Evolutionary conservation across 2,113 vertebrate genomes (phyloP), one percentile per base, ranked within the genome.

Genomic region (Scalopus aquaticus): DNA sequence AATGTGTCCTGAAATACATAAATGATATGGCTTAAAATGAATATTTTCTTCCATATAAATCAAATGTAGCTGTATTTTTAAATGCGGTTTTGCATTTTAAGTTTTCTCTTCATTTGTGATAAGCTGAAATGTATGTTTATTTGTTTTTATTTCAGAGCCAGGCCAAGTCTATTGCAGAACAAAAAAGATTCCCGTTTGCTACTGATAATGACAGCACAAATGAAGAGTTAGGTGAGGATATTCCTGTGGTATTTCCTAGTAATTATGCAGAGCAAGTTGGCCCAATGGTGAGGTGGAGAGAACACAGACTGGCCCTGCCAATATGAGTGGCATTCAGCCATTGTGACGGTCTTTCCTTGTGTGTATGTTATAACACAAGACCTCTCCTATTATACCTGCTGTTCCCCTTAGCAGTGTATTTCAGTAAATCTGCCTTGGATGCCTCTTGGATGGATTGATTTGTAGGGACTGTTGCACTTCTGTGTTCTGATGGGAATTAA

Each of bases 181-280:
- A 99, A 94, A 99, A 99, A 90, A 99, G 99, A 96, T 99, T 99
- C 97, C 99, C 99, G 2, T 99, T 99, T 98, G 98, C 99, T 30
- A 99, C 99, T 44, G 99, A 99, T 49, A 99, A 99, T 95, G 98
- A 98, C 93, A 99, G 98, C 98, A 99, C 98, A 91, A 99, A 99
- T 92, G 99, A 99, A 97, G 99, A 99, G 90, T 97, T 99, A 12
- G 99, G 99, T 99, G 97, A 98, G 30, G 80, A 19, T 13, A 1
- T 6, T 42, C 8, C 11, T 22, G 28, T 4, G 26, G 10, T 16
- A 9, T 73, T 13, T 35, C 24, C 37, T 77, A 44, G 32, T 46
- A 32, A 9, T 65, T 15, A 13, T 65, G 6, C 10, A 2, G 9
- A 39, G 1, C 30, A 28, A 35, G 51, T 44, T 26, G 80, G 26